Evolutionary conservation across 2,888 invertebrate species (phyloP).

Genomic region (Apomyelois bistriatella): DNA sequence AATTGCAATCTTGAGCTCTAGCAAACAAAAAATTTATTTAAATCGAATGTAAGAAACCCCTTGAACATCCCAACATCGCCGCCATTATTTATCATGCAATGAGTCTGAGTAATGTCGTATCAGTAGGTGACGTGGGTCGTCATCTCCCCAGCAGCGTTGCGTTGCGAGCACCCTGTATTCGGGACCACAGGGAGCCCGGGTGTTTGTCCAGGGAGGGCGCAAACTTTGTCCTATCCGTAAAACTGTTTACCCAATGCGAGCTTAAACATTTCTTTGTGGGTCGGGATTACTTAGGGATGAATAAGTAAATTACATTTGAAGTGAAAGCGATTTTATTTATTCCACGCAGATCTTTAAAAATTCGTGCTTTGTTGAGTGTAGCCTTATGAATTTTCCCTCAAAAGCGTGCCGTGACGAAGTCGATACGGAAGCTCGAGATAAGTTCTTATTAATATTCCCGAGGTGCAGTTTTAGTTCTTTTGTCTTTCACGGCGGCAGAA

Average conservation of each 20-base stretch:
- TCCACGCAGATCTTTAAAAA: conserved; percentile 17
- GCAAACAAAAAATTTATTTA: too few relatives aligned
- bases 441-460: conserved; percentile 69
- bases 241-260: conserved; percentile 43
- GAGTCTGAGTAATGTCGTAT: conserved; percentile 11
- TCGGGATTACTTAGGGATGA: conserved; percentile 47
- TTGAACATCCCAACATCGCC: background rate
- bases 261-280: conserved; percentile 47
- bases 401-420: conserved; percentile 29
- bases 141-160: too few relatives aligned
- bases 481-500: conserved; percentile 55
- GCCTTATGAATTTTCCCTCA: conserved; percentile 47
- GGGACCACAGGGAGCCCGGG: conserved; percentile 14
- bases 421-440: conserved; percentile 46
- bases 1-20: too few relatives aligned
- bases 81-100: conserved; percentile 8
- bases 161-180: background rate
- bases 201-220: conserved; percentile 37
- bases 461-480: conserved; percentile 61
- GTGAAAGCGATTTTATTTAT: conserved; percentile 35
- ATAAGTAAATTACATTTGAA: conserved; percentile 53
- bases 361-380: conserved; percentile 17
- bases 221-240: conserved; percentile 47
- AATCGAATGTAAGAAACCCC: too few relatives aligned
- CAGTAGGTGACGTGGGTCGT: conserved; percentile 11